Evolutionary conservation across 2,113 vertebrate species (phyloP), one percentile per base, ranked within the genome.

Genomic region (Neopipo cinnamomea): DNA sequence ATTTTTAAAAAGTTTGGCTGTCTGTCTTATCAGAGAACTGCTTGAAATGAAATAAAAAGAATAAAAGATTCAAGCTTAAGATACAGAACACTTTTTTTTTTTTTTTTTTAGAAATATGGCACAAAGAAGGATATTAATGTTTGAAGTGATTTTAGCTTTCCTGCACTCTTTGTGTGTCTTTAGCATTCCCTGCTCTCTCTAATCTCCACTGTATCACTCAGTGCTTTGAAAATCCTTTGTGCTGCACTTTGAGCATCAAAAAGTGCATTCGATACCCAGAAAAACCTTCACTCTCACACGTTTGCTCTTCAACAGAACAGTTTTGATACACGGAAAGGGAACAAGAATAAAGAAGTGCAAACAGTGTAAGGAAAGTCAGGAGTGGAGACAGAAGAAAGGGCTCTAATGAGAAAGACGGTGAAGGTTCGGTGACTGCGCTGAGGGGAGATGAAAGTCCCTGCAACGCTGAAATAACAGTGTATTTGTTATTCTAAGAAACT

Each of bases 151-250:
- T 97, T 96, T 93, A 66, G 37, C 33, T 88, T 95, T 92, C 67
- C 58, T 88, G 35, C 55, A 55, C 88, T 68, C 91, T 94, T 96
- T 85, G 94, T 95, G 71, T 86, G 76, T 96, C 78, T 84, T 92
- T 49, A 79, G 94, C 75, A 93, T 92, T 93, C 91, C 76, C 39
- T 47, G 31, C 53, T 91, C 78, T 79, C 93, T 97, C 91, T 96
- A 97, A 97, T 97, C 85, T 97, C 80, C 70, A 35, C 84, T 94
- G 91, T 96, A 97, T 97, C 91, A 83, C 79, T 97, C 81, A 19
- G 53, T 65, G 93, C 96, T 96, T 96, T 96, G 85, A 97, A 98
- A 97, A 98, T 96, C 88, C 96, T 97, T 96, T 97, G 72, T 96
- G 94, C 88, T 95, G 65, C 87, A 91, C 84, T 97, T 96, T 71